Percentiles rank a stretch among this genome's conserved stretches.
Conservation (phyloP, 2,888 invertebrate genomes). For the Oscheius myriophilus region DNA sequence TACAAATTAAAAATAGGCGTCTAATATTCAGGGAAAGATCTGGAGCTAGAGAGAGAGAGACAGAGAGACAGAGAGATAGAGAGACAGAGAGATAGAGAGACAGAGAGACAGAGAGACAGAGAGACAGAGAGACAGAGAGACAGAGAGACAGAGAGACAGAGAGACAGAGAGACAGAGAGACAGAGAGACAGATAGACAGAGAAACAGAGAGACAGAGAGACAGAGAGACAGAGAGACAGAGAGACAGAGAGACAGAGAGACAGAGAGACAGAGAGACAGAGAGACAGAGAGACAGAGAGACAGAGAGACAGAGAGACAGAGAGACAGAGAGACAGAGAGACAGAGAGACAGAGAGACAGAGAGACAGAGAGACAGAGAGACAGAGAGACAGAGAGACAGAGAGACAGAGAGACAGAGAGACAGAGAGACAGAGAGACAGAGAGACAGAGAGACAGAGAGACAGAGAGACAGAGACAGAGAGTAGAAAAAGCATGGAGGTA, state of each 20-base stretch:
- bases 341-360: not conserved
- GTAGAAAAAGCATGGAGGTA: not conserved
- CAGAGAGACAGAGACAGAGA: not conserved
- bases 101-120: slow-evolving; percentile 16
- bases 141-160: slow-evolving; percentile 15
- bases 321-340: slow-evolving; percentile 3
- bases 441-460: slow-evolving; percentile 15
- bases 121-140: not conserved
- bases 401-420: not conserved
- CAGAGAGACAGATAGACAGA: too few species aligned
- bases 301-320: slow-evolving; percentile 15
- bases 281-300: not conserved
- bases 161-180: slow-evolving; percentile 3
- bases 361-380: not conserved
- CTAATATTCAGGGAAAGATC: not conserved
- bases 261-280: slow-evolving; percentile 16
- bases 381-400: not conserved
- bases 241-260: not conserved
- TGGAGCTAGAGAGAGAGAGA: not conserved
- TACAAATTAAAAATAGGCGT: not conserved
- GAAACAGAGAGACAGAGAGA: slow-evolving; percentile 14
- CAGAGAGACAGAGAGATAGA: too few species aligned
- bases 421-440: not conserved
- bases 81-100: too few species aligned
- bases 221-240: slow-evolving; percentile 12